Conservation (phyloP, 2,888 invertebrate genomes). For the Sarcophaga subvicina region DNA sequence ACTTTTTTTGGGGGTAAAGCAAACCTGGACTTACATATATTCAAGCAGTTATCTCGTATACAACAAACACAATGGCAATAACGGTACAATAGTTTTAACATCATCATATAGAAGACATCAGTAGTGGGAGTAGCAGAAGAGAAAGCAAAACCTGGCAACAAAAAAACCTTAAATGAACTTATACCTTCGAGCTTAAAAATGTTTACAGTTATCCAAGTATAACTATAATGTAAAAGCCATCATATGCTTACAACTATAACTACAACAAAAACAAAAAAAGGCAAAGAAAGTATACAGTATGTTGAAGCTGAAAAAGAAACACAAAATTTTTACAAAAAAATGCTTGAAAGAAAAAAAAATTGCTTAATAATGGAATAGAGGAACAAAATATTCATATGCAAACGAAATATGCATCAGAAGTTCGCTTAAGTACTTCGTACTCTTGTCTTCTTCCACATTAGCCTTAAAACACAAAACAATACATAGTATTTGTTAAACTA, state of each 20-base stretch:
- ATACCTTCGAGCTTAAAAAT: conserved; percentile 42
- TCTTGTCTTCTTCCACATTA: background rate
- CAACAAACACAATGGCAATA: background rate
- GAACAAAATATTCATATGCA: conserved; percentile 43
- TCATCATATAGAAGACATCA: background rate
- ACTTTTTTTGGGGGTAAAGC: background rate
- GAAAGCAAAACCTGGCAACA: background rate
- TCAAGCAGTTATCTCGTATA: background rate
- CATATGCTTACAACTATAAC: background rate
- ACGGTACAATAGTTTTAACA: background rate
- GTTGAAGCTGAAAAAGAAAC: background rate
- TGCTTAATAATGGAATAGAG: conserved; percentile 3
- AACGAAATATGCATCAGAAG: conserved; percentile 44
- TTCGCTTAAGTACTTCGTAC: conserved; percentile 45
- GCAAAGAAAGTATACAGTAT: background rate
- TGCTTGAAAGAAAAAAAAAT: background rate
- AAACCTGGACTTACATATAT: background rate
- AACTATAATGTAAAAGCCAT: conserved; percentile 26
- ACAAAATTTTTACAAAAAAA: background rate
- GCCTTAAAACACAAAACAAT: conserved; percentile 55
- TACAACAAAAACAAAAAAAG: too few relatives aligned
- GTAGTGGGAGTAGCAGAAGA: background rate
- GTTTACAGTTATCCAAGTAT: conserved; percentile 41
- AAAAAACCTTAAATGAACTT: background rate
- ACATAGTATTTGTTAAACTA: conserved; percentile 40